Conservation (phyloP, 2,797 vertebrate species). For the Xenentodon cancila region DNA sequence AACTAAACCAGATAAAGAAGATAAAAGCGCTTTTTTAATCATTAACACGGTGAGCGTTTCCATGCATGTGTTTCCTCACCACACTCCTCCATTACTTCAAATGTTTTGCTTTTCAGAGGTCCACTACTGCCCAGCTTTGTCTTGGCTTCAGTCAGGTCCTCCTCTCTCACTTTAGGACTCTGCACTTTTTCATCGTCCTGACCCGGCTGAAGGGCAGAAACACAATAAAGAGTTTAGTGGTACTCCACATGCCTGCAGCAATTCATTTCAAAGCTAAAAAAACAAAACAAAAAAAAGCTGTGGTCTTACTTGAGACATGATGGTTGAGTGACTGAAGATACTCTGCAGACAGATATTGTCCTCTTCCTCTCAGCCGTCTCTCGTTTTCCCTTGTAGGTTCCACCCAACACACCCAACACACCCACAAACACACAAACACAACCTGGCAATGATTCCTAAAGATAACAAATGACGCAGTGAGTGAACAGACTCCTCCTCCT, state of each 20-base stretch:
- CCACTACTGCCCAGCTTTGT: slow-evolving; percentile 81
- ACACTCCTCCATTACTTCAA: slow-evolving; percentile 94
- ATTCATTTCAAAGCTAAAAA: background rate
- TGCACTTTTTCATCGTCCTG: slow-evolving; percentile 79
- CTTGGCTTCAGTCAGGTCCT: slow-evolving; percentile 89
- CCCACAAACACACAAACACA: slow-evolving; percentile 39
- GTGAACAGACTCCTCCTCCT: slow-evolving; percentile 76
- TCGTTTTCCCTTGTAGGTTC: slow-evolving; percentile 19
- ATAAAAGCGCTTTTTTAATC: background rate
- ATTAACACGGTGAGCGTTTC: slow-evolving; percentile 6
- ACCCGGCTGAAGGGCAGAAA: slow-evolving; percentile 39
- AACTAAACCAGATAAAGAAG: slow-evolving; percentile 23
- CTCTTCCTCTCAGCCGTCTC: slow-evolving; percentile 14
- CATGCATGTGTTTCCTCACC: slow-evolving; percentile 81
- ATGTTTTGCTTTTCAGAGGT: slow-evolving; percentile 91
- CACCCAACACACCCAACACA: slow-evolving; percentile 23
- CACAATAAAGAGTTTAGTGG: background rate
- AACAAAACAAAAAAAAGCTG: background rate
- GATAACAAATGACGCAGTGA: slow-evolving; percentile 61
- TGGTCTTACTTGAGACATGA: slow-evolving; percentile 80
- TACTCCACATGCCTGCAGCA: background rate
- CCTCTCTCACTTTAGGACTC: slow-evolving; percentile 89
- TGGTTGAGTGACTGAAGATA: slow-evolving; percentile 30
- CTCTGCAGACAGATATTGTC: slow-evolving; percentile 16
- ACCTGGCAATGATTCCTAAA: slow-evolving; percentile 33